Base-by-base conservation (phyloP, 2,113 vertebrate genomes). In the Riparia riparia region DNA sequence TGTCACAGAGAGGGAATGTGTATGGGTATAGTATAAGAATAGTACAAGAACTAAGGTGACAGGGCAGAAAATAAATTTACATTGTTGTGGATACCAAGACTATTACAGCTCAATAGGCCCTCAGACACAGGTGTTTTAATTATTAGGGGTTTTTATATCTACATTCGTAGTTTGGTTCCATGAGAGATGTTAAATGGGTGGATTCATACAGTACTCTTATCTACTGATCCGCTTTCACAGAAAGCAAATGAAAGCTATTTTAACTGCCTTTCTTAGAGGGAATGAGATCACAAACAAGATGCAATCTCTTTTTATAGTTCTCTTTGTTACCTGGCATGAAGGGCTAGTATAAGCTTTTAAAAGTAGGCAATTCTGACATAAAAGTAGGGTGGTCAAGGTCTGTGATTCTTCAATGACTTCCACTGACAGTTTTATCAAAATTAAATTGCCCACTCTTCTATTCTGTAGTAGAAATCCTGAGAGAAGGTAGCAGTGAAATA, bases 321-420 rank as follows among this genome's bases (percentile, higher is more conserved):
- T 56, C 41, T 88, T 78, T 92, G 64, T 84, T 94, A 83, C 71
- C 56, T 81, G 37, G 29, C 68, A 74, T 68, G 72, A 83, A 93
- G 82, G 21, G 45, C 44, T 78, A 78, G 26, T 32, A 39, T 11
- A 68, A 80, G 50, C 79, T 86, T 89, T 89, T 91, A 92, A 93
- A 94, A 94, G 76, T 64, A 85, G 71, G 71, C 45, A 86, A 58
- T 95, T 87, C 84, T 89, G 50, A 39, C 66, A 77, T 85, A 86
- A 82, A 96, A 94, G 69, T 58, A 15, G 29, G 21, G 76, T 90
- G 76, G 87, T 86, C 88, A 95, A 80, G 87, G 74, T 88, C 87
- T 96, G 92, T 81, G 74, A 64, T 90, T 94, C 89, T 91, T 93
- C 92, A 94, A 51, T 60, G 82, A 71, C 79, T 96, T 95, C 56